Percentiles rank a stretch among this genome's conserved stretches.
Evolutionary conservation across 1,140 invertebrate species (phyloP).

Genomic region (Akabosia matsudoensis): DNA sequence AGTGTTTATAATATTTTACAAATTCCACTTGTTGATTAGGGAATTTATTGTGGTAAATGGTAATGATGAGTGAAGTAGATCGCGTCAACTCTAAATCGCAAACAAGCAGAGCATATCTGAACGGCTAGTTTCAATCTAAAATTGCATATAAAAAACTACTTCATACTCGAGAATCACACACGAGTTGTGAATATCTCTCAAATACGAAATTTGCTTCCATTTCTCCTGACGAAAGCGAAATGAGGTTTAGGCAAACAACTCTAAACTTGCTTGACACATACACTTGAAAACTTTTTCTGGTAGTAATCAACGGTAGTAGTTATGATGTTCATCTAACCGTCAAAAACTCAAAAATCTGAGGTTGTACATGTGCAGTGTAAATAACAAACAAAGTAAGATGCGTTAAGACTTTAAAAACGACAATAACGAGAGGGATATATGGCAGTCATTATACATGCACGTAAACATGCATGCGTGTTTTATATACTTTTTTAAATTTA

Average conservation of each 20-base stretch:
- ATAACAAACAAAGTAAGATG: not conserved
- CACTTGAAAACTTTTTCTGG: not conserved
- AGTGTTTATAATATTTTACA: not conserved
- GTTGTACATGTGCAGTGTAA: not conserved
- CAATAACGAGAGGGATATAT: not conserved
- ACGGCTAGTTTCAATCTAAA: not conserved
- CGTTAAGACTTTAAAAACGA: not conserved
- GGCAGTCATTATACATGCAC: not conserved
- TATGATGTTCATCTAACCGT: not conserved
- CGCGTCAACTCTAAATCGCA: constrained; percentile 13
- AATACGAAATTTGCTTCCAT: not conserved
- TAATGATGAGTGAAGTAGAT: constrained; percentile 17
- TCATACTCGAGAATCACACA: too few species aligned
- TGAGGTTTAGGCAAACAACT: not conserved
- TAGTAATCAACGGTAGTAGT: not conserved
- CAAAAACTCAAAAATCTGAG: not conserved
- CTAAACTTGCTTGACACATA: not conserved
- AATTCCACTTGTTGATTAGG: not conserved
- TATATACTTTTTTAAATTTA: too few species aligned
- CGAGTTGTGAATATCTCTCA: too few species aligned
- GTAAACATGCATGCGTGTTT: not conserved
- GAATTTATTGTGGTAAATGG: not conserved
- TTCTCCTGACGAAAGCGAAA: not conserved
- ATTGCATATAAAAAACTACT: not conserved
- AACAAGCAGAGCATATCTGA: constrained; percentile 22